phyloP scores from a whole-genome alignment of 2,113 vertebrate genomes.

The Hippocampus barbouri region DNA sequence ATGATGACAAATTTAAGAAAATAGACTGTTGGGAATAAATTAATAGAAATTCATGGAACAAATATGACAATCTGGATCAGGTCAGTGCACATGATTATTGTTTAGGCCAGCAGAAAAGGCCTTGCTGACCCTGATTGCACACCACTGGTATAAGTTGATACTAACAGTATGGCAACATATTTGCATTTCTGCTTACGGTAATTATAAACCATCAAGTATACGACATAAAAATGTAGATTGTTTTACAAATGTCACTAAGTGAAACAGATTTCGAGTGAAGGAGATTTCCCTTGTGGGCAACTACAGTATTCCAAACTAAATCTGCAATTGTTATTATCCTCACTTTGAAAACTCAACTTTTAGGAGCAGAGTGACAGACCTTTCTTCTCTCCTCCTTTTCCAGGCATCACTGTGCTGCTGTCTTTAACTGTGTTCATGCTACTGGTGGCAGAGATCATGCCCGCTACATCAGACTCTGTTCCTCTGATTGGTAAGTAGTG shows the following conservation, averaged over 20 bases:
- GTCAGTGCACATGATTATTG: neutral
- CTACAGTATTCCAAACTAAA: conserved; percentile 21
- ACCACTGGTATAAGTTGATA: conserved; percentile 38
- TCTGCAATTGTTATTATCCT: conserved; percentile 5
- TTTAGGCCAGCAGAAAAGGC: neutral
- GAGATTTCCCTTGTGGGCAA: neutral
- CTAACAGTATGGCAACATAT: conserved; percentile 36
- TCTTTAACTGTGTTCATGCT: conserved; percentile 92
- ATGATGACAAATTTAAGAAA: neutral
- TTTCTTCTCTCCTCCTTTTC: conserved; percentile 12
- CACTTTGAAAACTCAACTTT: neutral
- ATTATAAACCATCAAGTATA: neutral
- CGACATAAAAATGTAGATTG: neutral
- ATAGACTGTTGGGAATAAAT: neutral
- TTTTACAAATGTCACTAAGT: neutral
- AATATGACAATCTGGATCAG: neutral
- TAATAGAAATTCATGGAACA: neutral
- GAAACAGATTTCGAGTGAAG: conserved; percentile 6
- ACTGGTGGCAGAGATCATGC: conserved; percentile 90
- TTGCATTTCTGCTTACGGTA: neutral
- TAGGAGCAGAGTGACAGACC: neutral
- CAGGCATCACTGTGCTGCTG: conserved; percentile 87
- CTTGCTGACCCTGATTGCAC: conserved; percentile 2
- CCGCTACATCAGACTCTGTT: conserved; percentile 88
- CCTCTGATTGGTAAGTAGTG: conserved; percentile 81